A percentile compares a stretch with the other conserved stretches of the same genome.
phyloP scores from a whole-genome alignment of 1,140 invertebrate genomes.

The Camponotus vicinus region DNA sequence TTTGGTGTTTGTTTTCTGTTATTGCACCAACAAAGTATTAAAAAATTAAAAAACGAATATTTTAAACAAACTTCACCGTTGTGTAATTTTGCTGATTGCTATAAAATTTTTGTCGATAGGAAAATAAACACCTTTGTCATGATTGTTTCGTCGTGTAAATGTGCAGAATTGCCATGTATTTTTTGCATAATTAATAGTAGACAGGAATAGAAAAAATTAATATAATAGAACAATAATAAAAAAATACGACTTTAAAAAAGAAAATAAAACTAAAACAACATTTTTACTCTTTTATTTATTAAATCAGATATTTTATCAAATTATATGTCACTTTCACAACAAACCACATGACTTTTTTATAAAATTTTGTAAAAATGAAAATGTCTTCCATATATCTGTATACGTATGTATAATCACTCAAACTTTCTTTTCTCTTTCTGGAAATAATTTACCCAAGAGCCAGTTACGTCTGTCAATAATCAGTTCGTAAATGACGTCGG shows the following conservation, averaged over 20 bases:
- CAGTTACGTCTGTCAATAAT: conserved; percentile 47
- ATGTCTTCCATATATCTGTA: background rate
- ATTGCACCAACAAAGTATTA: background rate
- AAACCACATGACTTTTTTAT: background rate
- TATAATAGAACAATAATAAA: too few relatives aligned
- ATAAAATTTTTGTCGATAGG: background rate
- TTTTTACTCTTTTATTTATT: background rate
- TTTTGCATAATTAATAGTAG: background rate
- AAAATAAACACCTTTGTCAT: background rate
- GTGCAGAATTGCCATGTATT: background rate
- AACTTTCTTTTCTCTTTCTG: background rate
- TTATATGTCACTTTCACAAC: background rate
- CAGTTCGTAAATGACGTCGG: conserved; percentile 26
- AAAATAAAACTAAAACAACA: too few relatives aligned
- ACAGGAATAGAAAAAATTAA: background rate
- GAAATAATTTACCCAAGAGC: conserved; percentile 22
- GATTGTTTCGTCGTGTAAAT: background rate
- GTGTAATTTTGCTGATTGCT: background rate
- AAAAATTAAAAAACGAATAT: background rate
- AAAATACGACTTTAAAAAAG: background rate
- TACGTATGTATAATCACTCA: too few relatives aligned
- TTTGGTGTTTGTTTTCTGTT: background rate
- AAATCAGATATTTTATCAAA: background rate
- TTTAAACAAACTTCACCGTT: background rate
- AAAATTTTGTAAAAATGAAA: too few relatives aligned